Evolutionary conservation across 2,797 vertebrate species (phyloP), one percentile per base, ranked within the genome.

Genomic region (Coranthus polyacanthus): DNA sequence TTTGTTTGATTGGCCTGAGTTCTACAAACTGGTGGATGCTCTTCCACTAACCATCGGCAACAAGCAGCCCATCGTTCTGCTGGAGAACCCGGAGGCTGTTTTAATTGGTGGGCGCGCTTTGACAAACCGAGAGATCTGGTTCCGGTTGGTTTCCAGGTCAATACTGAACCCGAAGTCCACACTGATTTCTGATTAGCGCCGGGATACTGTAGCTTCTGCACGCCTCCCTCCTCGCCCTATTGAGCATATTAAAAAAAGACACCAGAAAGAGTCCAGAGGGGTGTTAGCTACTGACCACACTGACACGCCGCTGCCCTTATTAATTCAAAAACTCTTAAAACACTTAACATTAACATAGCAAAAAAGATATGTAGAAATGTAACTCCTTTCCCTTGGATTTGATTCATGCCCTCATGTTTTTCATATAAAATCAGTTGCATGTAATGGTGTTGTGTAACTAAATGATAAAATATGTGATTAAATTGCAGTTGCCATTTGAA

Each of bases 81-180:
- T 34, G 18, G 4, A 71, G 34, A 62, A 72, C 17, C 50, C 55
- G 38, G 21, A 55, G 16, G 38, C 37, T 57, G 42, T 55, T 84
- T 75, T 84, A 84, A 85, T 78, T 77, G 68, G 74, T 59, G 50
- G 53, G 68, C 47, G 39, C 3, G 49, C 49, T 66, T 44, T 55
- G 79, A 79, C 64, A 68, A 12, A 53, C n/a, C 46, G 77, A 56
- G 47, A 71, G 47, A 52, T 44, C 42, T 51, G 61, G 64, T 60
- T 75, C 34, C 66, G 54, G 42, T 72, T 62, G 61, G 44, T 66
- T 72, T 78, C 45, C 63, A 70, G 75, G 46, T 84, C 75, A 74
- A 36, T 60, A 65, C 41, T 64, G 47, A 64, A 44, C 17, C 22
- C 24, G 0, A n/a, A 42, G 54, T 55, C 66, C 39, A 56, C 12